Conservation (phyloP, 2,113 vertebrate species). For the Dicrurus megarhynchus region DNA sequence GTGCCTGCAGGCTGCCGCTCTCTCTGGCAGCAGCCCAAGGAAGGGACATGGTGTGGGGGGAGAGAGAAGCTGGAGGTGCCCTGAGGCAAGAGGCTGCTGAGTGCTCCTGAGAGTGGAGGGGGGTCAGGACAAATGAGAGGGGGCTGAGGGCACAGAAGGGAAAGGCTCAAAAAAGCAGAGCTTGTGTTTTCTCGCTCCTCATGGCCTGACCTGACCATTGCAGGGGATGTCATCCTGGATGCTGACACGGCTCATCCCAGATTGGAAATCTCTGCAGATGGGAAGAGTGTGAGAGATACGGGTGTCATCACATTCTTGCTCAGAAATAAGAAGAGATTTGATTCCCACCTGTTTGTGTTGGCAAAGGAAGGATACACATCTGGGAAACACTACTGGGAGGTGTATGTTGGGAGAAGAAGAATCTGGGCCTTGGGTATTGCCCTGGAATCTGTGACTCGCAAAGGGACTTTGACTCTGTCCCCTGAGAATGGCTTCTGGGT, state of each 20-base stretch:
- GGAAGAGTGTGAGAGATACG: not conserved
- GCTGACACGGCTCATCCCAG: not conserved
- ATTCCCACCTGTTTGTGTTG: not conserved
- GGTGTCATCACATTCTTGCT: not conserved
- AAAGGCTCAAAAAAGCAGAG: not conserved
- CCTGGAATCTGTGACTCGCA: not conserved
- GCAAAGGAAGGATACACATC: not conserved
- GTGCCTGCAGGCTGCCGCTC: not conserved
- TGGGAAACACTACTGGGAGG: not conserved
- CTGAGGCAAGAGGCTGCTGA: not conserved
- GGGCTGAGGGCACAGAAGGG: not conserved
- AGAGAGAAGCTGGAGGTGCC: not conserved
- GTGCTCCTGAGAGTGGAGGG: not conserved
- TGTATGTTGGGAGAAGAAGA: not conserved
- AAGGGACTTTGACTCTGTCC: not conserved
- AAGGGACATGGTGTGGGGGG: not conserved
- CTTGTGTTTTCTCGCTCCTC: too few relatives aligned
- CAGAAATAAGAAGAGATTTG: not conserved
- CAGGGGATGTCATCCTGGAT: not conserved
- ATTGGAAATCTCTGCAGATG: not conserved
- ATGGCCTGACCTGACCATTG: too few relatives aligned
- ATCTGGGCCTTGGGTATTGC: not conserved
- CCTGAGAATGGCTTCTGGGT: not conserved
- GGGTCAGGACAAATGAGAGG: not conserved
- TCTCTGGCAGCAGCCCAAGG: not conserved